Percentiles rank a stretch among this genome's conserved stretches.
Evolutionary conservation across 2,888 invertebrate genomes (phyloP).

Genomic region (Patella depressa): DNA sequence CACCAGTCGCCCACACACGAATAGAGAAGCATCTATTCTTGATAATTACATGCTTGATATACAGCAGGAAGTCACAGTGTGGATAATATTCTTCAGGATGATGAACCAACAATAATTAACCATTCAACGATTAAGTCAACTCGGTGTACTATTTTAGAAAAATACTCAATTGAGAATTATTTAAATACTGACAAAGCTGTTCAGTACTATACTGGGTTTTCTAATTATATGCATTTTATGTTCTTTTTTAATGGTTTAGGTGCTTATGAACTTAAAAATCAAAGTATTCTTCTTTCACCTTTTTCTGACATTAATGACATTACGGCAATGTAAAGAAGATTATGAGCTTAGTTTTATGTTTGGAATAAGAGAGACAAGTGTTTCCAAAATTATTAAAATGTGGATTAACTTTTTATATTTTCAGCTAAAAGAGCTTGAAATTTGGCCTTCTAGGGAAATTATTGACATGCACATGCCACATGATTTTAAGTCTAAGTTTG

Average conservation of each 20-base stretch:
- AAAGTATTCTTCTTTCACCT: neutral
- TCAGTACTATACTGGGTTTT: neutral
- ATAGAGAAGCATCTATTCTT: too few relatives aligned
- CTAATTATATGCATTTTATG: neutral
- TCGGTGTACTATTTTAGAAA: neutral
- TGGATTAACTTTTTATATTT: conserved; percentile 24
- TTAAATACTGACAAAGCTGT: neutral
- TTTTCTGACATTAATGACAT: conserved; percentile 21
- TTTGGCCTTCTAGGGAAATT: conserved; percentile 12
- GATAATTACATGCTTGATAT: too few relatives aligned
- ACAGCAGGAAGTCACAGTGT: too few relatives aligned
- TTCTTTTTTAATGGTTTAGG: neutral
- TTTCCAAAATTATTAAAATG: conserved; percentile 24
- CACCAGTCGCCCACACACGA: too few relatives aligned
- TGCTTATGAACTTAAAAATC: neutral
- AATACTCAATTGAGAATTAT: neutral
- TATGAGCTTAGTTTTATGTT: conserved; percentile 23
- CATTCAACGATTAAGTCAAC: neutral
- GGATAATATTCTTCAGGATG: neutral
- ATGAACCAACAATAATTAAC: neutral
- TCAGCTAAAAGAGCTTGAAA: conserved; percentile 22
- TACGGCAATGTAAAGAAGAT: conserved; percentile 18
- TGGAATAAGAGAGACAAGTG: conserved; percentile 12
- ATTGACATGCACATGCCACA: neutral
- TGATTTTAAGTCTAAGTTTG: neutral